Conservation (phyloP, 2,888 invertebrate genomes). For the Dolichomitus sp. region DNA sequence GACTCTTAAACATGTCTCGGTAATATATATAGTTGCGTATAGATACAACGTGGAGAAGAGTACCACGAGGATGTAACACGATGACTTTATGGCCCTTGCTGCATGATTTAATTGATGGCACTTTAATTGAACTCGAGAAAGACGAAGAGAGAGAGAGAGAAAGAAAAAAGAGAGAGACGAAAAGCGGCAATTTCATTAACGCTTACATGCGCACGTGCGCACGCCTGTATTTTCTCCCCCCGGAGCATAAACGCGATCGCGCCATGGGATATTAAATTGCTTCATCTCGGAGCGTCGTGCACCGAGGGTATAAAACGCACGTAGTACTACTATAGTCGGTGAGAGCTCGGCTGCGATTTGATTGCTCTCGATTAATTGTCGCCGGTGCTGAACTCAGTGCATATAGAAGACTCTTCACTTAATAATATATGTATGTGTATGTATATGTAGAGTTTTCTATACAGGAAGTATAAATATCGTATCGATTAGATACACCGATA, state of each 20-base stretch:
- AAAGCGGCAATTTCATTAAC: constrained; percentile 61
- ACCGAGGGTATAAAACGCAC: background rate
- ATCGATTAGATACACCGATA: background rate
- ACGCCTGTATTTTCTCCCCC: constrained; percentile 21
- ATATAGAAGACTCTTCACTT: background rate
- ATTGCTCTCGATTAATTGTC: constrained; percentile 62
- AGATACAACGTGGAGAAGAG: background rate
- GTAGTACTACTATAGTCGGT: constrained; percentile 1
- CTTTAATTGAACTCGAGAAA: constrained; percentile 59
- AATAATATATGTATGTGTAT: background rate
- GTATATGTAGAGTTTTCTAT: background rate
- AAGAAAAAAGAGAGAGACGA: constrained; percentile 21
- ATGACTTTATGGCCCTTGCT: constrained; percentile 52
- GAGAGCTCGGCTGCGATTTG: constrained; percentile 46
- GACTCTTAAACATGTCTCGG: background rate
- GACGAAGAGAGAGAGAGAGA: constrained; percentile 7
- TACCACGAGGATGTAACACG: constrained; percentile 14
- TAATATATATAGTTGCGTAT: constrained; percentile 8
- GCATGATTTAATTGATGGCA: constrained; percentile 58
- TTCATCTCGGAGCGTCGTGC: constrained; percentile 59
- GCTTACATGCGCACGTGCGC: constrained; percentile 46
- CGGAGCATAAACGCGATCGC: constrained; percentile 50
- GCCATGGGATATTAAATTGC: constrained; percentile 64
- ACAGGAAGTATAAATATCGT: constrained; percentile 1
- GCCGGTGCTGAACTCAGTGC: constrained; percentile 15